phyloP scores from a whole-genome alignment of 2,113 vertebrate species.

The Lepus timidus region DNA sequence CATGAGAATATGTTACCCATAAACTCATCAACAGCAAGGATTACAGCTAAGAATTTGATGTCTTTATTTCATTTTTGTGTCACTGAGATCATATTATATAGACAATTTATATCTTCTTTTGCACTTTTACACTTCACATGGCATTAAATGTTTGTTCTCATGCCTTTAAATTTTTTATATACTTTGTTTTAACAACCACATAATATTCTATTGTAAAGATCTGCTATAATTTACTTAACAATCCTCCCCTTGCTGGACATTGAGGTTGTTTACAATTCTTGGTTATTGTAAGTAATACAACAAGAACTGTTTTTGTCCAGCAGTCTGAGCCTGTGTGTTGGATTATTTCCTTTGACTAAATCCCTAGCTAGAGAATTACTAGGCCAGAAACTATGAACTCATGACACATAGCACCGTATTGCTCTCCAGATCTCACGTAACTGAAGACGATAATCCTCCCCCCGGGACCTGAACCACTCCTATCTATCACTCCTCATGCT shows the following conservation, averaged over 20 bases:
- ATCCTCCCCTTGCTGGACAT: background rate
- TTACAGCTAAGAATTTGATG: background rate
- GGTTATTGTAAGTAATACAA: constrained; percentile 45
- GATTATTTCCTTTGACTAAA: constrained; percentile 59
- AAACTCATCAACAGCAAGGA: constrained; percentile 29
- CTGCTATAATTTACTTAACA: constrained; percentile 47
- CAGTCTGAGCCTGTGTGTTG: constrained; percentile 23
- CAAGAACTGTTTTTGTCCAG: constrained; percentile 8
- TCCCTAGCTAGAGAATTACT: constrained; percentile 45
- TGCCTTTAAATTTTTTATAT: constrained; percentile 35
- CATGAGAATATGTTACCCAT: background rate
- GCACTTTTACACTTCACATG: constrained; percentile 15
- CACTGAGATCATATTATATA: constrained; percentile 13
- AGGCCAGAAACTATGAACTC: constrained; percentile 18
- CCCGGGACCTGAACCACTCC: background rate
- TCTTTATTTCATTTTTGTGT: constrained; percentile 46
- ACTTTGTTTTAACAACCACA: constrained; percentile 17
- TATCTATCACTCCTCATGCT: background rate
- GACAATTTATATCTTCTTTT: constrained; percentile 3
- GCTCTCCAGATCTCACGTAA: background rate
- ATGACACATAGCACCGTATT: background rate
- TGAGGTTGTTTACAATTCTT: constrained; percentile 34
- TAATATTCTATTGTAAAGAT: constrained; percentile 20
- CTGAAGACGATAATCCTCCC: background rate
- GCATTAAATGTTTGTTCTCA: constrained; percentile 47